Percentiles rank a stretch among this genome's conserved stretches.
phyloP scores from a whole-genome alignment of 2,888 invertebrate species.

The Ophion slaviceki region DNA sequence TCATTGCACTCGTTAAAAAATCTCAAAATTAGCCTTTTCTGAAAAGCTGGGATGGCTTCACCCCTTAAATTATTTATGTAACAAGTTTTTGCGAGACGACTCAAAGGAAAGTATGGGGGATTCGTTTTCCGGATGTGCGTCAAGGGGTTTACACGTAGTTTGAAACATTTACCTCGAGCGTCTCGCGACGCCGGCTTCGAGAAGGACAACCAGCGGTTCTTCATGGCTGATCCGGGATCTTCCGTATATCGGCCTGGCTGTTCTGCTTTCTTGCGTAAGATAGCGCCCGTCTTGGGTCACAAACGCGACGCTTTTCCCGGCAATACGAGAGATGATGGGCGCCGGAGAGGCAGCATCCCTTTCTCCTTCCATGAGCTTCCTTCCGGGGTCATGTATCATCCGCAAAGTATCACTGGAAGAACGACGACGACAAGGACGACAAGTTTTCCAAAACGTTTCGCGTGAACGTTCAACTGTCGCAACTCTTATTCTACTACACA shows the following conservation, averaged over 20 bases:
- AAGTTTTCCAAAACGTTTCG: constrained; percentile 48
- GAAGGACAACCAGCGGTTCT: constrained; percentile 8
- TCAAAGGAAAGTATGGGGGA: not conserved
- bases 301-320: constrained; percentile 49
- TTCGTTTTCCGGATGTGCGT: constrained; percentile 24
- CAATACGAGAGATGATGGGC: constrained; percentile 46
- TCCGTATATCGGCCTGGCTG: constrained; percentile 36
- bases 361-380: constrained; percentile 23
- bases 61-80: not conserved
- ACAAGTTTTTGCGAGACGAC: constrained; percentile 1
- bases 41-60: no score
- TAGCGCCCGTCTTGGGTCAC: not conserved
- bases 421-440: constrained; percentile 46
- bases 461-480: constrained; percentile 38
- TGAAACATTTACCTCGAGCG: constrained; percentile 23
- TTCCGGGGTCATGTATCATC: constrained; percentile 58
- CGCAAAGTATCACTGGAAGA: constrained; percentile 58
- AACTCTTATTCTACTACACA: constrained; percentile 13
- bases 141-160: constrained; percentile 14
- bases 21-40: no score
- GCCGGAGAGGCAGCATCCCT: constrained; percentile 22
- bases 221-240: constrained; percentile 52
- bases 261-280: constrained; percentile 35
- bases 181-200: constrained; percentile 18
- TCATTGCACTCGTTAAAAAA: no score